These are phyloP conservation scores for Bhutanitis thaidina DNA, from an alignment of 2,888 invertebrate species.

Conservation along the genomic window DNA sequence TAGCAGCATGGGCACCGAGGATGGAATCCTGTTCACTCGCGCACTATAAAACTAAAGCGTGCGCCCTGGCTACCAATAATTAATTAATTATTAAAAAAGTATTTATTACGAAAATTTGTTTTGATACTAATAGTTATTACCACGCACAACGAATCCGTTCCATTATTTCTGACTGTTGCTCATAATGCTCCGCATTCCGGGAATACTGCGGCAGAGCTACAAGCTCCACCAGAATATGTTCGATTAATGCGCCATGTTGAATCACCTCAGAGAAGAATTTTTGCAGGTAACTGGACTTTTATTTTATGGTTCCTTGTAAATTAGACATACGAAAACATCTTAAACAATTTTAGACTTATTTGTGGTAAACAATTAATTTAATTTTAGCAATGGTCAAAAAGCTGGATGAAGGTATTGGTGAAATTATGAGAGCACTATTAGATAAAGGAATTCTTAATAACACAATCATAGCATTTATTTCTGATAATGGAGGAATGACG, in stretches of 20 bases:
- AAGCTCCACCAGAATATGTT: slow-evolving; percentile 85
- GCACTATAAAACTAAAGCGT: no score
- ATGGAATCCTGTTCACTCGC: no score
- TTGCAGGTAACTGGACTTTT: slow-evolving; percentile 82
- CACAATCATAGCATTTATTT: slow-evolving; percentile 90
- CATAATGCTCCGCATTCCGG: slow-evolving; percentile 90
- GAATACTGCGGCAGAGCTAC: slow-evolving; percentile 84
- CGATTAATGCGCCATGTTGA: slow-evolving; percentile 84
- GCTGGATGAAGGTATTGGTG: slow-evolving; percentile 91
- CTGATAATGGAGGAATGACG: slow-evolving; percentile 93
- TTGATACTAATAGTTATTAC: slow-evolving; percentile 80
- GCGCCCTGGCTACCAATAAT: no score
- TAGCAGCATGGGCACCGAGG: no score
- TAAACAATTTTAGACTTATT: neutral
- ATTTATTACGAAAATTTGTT: no score
- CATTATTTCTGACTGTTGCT: slow-evolving; percentile 88
- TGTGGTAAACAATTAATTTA: slow-evolving; percentile 3
- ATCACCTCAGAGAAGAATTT: slow-evolving; percentile 83
- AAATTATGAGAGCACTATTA: slow-evolving; percentile 84
- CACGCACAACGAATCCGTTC: slow-evolving; percentile 76
- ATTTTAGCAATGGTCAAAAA: slow-evolving; percentile 89
- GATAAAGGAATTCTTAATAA: slow-evolving; percentile 86
- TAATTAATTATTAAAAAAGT: no score
- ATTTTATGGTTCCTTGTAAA: no score
- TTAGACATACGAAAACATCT: no score